Base-by-base conservation (phyloP, 2,888 invertebrate species). In the Lasioglossum calceatum region DNA sequence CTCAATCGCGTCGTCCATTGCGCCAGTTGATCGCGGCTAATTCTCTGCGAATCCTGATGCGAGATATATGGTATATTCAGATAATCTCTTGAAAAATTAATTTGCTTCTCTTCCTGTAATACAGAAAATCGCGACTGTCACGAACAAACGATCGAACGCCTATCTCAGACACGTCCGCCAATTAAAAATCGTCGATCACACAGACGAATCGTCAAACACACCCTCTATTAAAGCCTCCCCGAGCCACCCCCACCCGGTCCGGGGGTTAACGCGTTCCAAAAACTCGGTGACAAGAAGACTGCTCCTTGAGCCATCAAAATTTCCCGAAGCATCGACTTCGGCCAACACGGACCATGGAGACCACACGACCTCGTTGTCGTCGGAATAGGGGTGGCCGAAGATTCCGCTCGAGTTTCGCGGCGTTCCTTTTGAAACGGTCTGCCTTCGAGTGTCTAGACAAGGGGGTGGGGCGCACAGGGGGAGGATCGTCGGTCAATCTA, bases 171-270 rank as follows among this genome's bases (percentile, higher is more conserved):
- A 23, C 54, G 23, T 0, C 8, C 10, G 54, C n/a, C 54, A 54
- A 54, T 54, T 54, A 54, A 54, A 54, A 54, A n/a, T 54, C 54
- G 50, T 54, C 50, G 7, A 19, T 54, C 50, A 2, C 23, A 54
- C 50, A 23, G 23, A 54, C 50, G 50, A 54, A 19, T 54, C 23
- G 23, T 54, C 54, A n/a, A n/a, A 54, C 23, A n/a, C 54, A 54
- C n/a, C 54, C 54, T 54, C 54, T 54, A 54, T 54, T 54, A 54
- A 54, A 54, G 54, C 54, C 54, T n/a, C 54, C 54, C n/a, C 54
- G 23, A 54, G 54, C n/a, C n/a, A 10, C 54, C n/a, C 54, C n/a
- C 54, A 10, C 54, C 23, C 54, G 23, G 23, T 23, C 19, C 54
- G 54, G 23, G n/a, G 54, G 64, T 16, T 64, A 64, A 64, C 64